Percentiles rank a stretch among this genome's conserved stretches.
Conservation (phyloP, 2,113 vertebrate genomes). For the Oxyura jamaicensis region DNA sequence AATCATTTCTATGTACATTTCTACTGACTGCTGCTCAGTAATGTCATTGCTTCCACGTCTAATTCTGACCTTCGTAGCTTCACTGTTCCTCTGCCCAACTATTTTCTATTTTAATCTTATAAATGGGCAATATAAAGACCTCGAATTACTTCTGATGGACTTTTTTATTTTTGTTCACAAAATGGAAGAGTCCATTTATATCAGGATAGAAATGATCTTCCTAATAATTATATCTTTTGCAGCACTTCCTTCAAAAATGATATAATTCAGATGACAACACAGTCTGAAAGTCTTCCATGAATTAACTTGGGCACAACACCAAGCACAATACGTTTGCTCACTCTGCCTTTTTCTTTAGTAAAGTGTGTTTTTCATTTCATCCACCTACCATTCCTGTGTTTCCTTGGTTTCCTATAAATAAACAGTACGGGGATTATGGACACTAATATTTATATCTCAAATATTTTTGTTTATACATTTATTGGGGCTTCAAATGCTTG, state of each 20-base stretch:
- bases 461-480: background rate
- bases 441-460: background rate
- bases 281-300: background rate
- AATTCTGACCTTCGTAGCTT: conserved; percentile 14
- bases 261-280: background rate
- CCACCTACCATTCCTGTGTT: background rate
- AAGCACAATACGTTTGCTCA: background rate
- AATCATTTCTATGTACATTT: background rate
- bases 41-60: background rate
- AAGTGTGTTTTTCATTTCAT: background rate
- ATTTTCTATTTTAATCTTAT: conserved; percentile 13
- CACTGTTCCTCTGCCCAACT: background rate
- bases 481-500: background rate
- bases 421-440: background rate
- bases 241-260: background rate
- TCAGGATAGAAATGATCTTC: background rate
- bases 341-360: background rate
- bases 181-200: background rate
- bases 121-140: background rate
- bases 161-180: background rate
- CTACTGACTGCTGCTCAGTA: background rate
- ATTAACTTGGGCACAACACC: background rate
- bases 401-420: conserved; percentile 3
- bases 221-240: background rate
- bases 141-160: background rate